Evolutionary conservation across 1,140 invertebrate genomes (phyloP), one percentile per base, ranked within the genome.

Genomic region (Bombus soroeensis): DNA sequence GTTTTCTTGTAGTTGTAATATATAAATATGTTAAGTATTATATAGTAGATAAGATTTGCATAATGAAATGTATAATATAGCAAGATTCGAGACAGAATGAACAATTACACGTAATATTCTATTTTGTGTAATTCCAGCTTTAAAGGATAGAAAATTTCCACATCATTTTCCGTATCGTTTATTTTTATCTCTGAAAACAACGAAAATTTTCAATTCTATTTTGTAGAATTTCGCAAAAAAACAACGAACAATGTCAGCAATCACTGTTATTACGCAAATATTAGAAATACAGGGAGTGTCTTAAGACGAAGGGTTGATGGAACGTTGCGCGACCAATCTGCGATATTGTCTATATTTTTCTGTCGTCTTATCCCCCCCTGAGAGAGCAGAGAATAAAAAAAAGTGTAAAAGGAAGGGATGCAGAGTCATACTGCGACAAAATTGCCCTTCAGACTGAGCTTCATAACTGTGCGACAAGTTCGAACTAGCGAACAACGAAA

Each of bases 381-480:
- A 28, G 28, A 3, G 59, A 62, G 28, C n/a, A n/a, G 28, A 62
- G 59, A 62, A 28, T 34, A 34, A 34, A 34, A 34, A 76, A 37
- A 80, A 34, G 66, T 64, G 79, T 41, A 80, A 87, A 70, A 22
- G 9, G 74, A 10, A 28, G 43, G 37, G 34, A 43, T 10, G 79
- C 2, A 25, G 28, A 78, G 53, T 77, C 77, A 41, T 43, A 32
- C 64, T 85, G 80, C 79, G 76, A 74, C 43, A 83, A 88, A 89
- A 91, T 91, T 91, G 62, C 82, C 85, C 87, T 88, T 88, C 83
- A 91, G 78, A 85, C 74, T 68, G 75, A 81, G 82, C 81, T 73
- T 71, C 34, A 70, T 87, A 89, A 86, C 81, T 68, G 81, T 73
- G 73, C 53, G 81, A 87, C 82, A 81, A 83, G 71, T 77, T 75